phyloP scores from a whole-genome alignment of 2,888 invertebrate genomes.

The Candidula unifasciata region DNA sequence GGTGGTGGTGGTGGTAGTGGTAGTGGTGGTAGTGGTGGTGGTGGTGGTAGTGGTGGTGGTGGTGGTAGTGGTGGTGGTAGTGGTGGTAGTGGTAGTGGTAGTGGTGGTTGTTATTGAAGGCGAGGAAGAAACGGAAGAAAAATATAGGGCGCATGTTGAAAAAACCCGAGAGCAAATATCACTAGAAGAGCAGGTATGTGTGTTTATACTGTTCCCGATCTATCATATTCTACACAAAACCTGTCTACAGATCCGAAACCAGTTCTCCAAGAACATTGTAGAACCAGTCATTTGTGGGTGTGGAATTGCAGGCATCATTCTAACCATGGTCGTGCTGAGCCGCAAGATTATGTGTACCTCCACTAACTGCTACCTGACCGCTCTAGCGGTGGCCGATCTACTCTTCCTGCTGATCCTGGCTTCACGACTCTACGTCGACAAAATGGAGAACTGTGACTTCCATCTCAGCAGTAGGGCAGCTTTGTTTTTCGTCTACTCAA shows the following conservation, averaged over 20 bases:
- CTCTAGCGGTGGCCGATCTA: constrained; percentile 74
- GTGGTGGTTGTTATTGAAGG: background rate
- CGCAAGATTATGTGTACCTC: constrained; percentile 76
- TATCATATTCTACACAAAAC: too few relatives aligned
- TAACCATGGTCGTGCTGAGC: constrained; percentile 75
- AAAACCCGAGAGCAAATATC: too few relatives aligned
- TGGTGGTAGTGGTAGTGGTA: background rate
- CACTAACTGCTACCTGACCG: constrained; percentile 76
- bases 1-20: background rate
- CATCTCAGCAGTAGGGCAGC: constrained; percentile 28
- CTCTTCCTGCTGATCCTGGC: constrained; percentile 69
- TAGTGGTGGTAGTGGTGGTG: constrained; percentile 1
- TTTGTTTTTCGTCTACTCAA: constrained; percentile 38
- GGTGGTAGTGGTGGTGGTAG: background rate
- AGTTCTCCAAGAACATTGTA: constrained; percentile 51
- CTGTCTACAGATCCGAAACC: constrained; percentile 10
- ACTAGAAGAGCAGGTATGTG: too few relatives aligned
- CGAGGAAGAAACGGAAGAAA: too few relatives aligned
- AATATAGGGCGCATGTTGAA: too few relatives aligned
- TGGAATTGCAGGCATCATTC: constrained; percentile 73
- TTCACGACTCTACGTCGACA: constrained; percentile 54
- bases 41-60: background rate
- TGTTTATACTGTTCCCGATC: too few relatives aligned
- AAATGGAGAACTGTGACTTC: constrained; percentile 45
- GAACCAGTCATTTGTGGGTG: constrained; percentile 68